Base-by-base conservation (phyloP, 2,113 vertebrate genomes). In the Carassius gibelio region DNA sequence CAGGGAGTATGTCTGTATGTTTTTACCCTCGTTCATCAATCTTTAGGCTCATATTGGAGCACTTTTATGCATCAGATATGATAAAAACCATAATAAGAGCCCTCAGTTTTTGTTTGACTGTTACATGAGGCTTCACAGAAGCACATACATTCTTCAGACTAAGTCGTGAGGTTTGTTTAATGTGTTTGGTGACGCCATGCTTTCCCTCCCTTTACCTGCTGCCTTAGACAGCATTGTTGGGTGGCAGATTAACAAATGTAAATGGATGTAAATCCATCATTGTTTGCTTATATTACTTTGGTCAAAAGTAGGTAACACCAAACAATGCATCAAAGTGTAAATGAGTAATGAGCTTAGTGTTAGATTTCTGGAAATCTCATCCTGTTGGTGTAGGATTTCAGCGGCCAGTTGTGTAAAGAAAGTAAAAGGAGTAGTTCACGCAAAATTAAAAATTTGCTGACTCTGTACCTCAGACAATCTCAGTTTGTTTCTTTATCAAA, bases 1-100 rank as follows among this genome's bases (percentile, higher is more conserved):
- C 36, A 82, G 85, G 64, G 85, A 66, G 75, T 23, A 79, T 81
- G 30, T 21, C 62, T 85, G 80, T 87, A 26, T 89, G 87, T 85
- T 86, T 64, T 61, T 76, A 69, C 61, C 21, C 64, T n/a, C 62
- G 17, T 81, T 69, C 17, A 52, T 81, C 80, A 69, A 69, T 81
- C 80, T 52, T 69, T 7, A 26, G 38, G 45, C 45, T 52, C 80
- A 52, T 81, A 52, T 81, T 55, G 23, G 62, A 34, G 52, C 14
- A 81, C 26, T 34, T 36, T 52, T 52, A 34, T 34, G 57, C 21
- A 62, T 79, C 76, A 42, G 76, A 77, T 77, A 34, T 77, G 38
- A 81, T 26, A 50, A n/a, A 42, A 76, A 66, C 13, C 0, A 8
- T 21, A 81, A 85, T 62, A 66, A 75, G 15, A 75, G 61, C 4